phyloP scores from a whole-genome alignment of 2,113 vertebrate species.

The Dromaius novaehollandiae region DNA sequence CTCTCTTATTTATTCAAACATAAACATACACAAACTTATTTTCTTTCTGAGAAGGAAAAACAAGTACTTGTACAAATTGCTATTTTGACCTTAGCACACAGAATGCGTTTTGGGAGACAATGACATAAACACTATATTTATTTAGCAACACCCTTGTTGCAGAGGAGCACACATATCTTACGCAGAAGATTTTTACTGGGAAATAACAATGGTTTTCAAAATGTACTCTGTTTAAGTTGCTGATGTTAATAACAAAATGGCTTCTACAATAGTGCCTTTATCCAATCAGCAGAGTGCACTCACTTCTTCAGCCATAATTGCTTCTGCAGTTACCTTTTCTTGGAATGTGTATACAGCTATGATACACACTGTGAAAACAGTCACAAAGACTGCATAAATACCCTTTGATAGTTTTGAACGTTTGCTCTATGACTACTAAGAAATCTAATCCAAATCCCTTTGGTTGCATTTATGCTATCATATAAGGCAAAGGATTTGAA shows the following conservation, averaged over 20 bases:
- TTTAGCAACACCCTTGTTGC: not conserved
- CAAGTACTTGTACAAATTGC: not conserved
- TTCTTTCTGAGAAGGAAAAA: not conserved
- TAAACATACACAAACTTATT: not conserved
- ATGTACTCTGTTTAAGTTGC: not conserved
- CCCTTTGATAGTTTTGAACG: not conserved
- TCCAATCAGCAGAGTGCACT: not conserved
- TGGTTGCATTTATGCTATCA: not conserved
- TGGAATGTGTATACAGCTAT: not conserved
- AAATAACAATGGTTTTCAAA: not conserved
- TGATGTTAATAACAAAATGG: not conserved
- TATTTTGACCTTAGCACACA: not conserved
- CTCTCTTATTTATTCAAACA: not conserved
- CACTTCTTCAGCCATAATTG: not conserved
- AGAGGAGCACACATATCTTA: not conserved
- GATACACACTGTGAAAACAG: not conserved
- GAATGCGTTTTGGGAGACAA: not conserved
- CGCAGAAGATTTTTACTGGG: not conserved
- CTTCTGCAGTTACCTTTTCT: not conserved
- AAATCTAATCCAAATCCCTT: not conserved
- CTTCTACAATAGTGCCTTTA: not conserved
- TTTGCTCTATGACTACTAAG: not conserved
- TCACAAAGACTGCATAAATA: not conserved
- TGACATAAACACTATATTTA: not conserved
- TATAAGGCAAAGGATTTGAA: not conserved